phyloP scores from a whole-genome alignment of 2,113 vertebrate species.

The Pedetes capensis region DNA sequence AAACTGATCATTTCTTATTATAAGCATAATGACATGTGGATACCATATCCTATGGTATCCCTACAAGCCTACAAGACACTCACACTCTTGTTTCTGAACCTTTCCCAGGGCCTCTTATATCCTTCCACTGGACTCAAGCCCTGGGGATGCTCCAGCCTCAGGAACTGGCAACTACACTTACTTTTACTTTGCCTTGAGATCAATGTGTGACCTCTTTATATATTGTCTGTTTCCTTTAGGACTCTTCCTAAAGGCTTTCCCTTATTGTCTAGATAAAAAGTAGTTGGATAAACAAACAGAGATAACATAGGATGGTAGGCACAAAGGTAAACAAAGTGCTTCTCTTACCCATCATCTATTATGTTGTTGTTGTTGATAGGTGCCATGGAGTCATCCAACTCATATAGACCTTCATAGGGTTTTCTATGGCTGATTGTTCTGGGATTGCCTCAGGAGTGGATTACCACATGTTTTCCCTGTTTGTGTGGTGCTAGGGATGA shows the following conservation, averaged over 20 bases:
- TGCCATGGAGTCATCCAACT: too few relatives aligned
- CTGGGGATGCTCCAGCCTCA: not conserved
- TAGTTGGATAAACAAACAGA: not conserved
- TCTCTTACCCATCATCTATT: not conserved
- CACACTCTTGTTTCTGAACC: too few relatives aligned
- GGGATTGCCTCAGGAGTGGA: too few relatives aligned
- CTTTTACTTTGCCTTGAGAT: not conserved
- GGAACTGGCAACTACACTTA: not conserved
- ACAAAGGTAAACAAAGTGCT: not conserved
- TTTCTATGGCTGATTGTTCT: too few relatives aligned
- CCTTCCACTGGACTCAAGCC: not conserved
- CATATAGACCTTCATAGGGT: too few relatives aligned
- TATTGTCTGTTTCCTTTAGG: not conserved
- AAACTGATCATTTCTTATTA: not conserved
- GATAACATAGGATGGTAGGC: too few relatives aligned
- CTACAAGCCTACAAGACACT: not conserved
- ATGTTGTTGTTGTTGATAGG: too few relatives aligned
- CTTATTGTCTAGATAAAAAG: not conserved
- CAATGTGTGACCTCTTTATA: too few relatives aligned
- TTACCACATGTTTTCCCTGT: too few relatives aligned
- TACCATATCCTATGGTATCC: too few relatives aligned
- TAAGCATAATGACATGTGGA: too few relatives aligned
- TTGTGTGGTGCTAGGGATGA: too few relatives aligned
- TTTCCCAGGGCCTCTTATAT: not conserved
- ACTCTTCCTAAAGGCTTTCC: not conserved